Percentiles rank a stretch among this genome's conserved stretches.
Conservation (phyloP, 2,888 invertebrate genomes). For the Agriopis leucophaearia region DNA sequence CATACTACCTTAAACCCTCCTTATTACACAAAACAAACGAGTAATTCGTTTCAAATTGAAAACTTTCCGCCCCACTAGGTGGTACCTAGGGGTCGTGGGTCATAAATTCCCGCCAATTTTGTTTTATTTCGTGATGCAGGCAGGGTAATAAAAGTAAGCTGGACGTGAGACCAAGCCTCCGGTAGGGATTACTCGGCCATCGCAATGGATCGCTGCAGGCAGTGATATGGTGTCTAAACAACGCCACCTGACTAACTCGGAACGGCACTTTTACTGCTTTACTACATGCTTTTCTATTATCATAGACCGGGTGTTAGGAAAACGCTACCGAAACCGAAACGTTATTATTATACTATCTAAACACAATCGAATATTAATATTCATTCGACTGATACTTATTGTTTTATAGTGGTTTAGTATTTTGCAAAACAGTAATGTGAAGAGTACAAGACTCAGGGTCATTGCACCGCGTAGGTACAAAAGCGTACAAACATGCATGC, state of each 20-base stretch:
- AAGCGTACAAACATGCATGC: too few species aligned
- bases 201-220: slow-evolving; percentile 82
- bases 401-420: too few species aligned
- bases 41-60: slow-evolving; percentile 87
- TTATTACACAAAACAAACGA: slow-evolving; percentile 84
- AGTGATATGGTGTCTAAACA: slow-evolving; percentile 80
- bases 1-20: slow-evolving; percentile 82
- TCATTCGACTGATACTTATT: too few species aligned
- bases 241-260: slow-evolving; percentile 70
- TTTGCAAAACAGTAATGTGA: too few species aligned
- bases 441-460: too few species aligned
- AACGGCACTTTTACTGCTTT: slow-evolving; percentile 50
- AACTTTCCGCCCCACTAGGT: slow-evolving; percentile 85
- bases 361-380: too few species aligned
- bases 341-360: too few species aligned
- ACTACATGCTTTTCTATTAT: slow-evolving; percentile 31
- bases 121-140: slow-evolving; percentile 86
- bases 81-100: slow-evolving; percentile 75
- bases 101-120: slow-evolving; percentile 86
- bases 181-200: slow-evolving; percentile 82
- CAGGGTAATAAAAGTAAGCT: slow-evolving; percentile 86
- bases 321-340: too few species aligned
- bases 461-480: too few species aligned
- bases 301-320: background rate
- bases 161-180: slow-evolving; percentile 85